phyloP scores from a whole-genome alignment of 2,797 vertebrate species.

The Mus caroli region DNA sequence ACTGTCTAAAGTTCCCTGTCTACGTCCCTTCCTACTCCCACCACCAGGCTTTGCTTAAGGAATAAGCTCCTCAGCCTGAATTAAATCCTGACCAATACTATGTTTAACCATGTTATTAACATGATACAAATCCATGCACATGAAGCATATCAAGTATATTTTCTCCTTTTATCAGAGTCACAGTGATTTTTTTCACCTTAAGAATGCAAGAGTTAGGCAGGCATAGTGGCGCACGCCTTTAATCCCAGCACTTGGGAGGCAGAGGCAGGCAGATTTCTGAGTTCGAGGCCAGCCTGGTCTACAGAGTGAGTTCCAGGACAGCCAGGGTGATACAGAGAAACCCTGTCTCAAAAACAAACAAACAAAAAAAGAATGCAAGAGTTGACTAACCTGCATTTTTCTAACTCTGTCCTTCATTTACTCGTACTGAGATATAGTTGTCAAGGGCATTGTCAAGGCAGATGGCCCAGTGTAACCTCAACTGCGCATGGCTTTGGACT shows the following conservation, averaged over 20 bases:
- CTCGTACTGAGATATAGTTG: neutral
- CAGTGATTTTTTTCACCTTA: slow-evolving; percentile 35
- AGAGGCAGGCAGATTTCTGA: too few species aligned
- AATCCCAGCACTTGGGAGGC: too few species aligned
- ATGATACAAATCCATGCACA: neutral
- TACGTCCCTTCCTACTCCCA: too few species aligned
- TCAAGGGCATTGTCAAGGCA: neutral
- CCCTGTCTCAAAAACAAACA: too few species aligned
- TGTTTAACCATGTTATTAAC: neutral
- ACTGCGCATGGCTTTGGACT: neutral
- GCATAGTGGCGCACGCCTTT: too few species aligned
- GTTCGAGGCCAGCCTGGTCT: too few species aligned
- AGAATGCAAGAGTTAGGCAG: neutral
- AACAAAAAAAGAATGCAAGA: neutral
- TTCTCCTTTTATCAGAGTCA: neutral
- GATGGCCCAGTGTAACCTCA: neutral
- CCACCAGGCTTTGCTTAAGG: neutral
- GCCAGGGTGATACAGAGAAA: too few species aligned
- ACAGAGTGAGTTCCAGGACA: too few species aligned
- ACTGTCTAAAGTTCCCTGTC: neutral
- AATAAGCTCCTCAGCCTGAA: neutral
- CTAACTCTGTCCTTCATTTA: slow-evolving; percentile 1
- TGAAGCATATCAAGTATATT: neutral
- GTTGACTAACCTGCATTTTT: neutral
- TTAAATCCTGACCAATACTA: neutral